phyloP scores from a whole-genome alignment of 2,888 invertebrate species.

The Eupsilia transversa region DNA sequence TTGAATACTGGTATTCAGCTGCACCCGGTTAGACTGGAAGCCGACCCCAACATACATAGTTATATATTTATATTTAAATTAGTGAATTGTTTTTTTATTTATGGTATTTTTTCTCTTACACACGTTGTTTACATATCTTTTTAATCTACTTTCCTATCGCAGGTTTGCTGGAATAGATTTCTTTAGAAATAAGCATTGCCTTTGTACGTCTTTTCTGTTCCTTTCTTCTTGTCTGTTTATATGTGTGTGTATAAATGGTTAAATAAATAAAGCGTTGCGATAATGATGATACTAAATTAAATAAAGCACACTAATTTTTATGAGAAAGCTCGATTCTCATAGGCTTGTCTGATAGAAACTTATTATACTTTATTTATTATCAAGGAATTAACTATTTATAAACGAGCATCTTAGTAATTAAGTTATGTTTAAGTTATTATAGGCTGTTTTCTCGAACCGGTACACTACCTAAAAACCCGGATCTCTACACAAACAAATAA shows the following conservation, averaged over 20 bases:
- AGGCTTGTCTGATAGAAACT: background rate
- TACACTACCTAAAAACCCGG: background rate
- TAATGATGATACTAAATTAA: background rate
- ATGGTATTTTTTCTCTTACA: too few relatives aligned
- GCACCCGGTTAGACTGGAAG: background rate
- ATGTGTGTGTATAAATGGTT: too few relatives aligned
- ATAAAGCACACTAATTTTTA: background rate
- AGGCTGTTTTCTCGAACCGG: background rate
- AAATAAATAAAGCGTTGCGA: too few relatives aligned
- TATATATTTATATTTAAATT: too few relatives aligned
- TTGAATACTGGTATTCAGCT: background rate
- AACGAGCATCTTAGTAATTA: background rate
- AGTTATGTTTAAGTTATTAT: too few relatives aligned
- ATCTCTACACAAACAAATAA: constrained; percentile 4
- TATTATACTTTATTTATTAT: background rate
- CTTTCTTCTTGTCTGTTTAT: too few relatives aligned
- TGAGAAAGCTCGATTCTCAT: background rate
- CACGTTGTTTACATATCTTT: too few relatives aligned
- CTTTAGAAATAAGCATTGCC: too few relatives aligned
- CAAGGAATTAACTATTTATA: background rate
- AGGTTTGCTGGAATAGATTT: too few relatives aligned
- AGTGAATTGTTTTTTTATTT: too few relatives aligned
- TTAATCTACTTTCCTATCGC: too few relatives aligned
- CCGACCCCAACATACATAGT: background rate
- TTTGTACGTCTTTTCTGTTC: too few relatives aligned